Evolutionary conservation across 2,888 invertebrate species (phyloP), one percentile per base, ranked within the genome.

Genomic region (Agrotis segetum): DNA sequence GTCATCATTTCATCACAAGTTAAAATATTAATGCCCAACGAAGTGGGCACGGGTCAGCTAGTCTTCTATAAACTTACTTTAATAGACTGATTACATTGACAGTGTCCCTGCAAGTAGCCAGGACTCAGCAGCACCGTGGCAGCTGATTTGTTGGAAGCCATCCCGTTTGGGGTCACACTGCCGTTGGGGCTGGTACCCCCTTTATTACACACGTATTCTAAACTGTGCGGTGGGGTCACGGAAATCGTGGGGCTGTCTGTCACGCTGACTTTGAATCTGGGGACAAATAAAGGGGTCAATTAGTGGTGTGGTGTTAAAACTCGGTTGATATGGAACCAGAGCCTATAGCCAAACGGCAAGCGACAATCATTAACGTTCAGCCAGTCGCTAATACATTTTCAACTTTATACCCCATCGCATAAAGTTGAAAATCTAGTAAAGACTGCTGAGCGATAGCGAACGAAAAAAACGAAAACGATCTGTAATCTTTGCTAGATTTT

Each of bases 221-320:
- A 82, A 76, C 95, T 96, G 81, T 94, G 95, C 0, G 95, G 95
- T 0, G 96, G 95, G 4, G 95, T 95, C 78, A 95, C 91, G 2
- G 96, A 94, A 80, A 96, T 95, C 56, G 95, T 92, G 0, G 96
- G 96, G 74, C 96, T 96, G 78, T 96, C 95, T 19, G 94, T 92
- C 71, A 94, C 90, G 63, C 91, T 91, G 86, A 95, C 88, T 89
- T 94, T 96, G 83, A 94, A 93, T 85, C 96, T 96, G 91, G 1
- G 60, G 73, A 80, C 77, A 81, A 73, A 55, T 65, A 19, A 1
- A 52, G 17, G 11, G 21, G 24, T 7, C 24, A 49, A 58, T 58
- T 2, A 70, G 50, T 2, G 2, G 13, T 13, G 40, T 11, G 40
- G 9, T 40, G 40, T 11, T 11, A 40, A 2, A 40, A 40, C 40